phyloP scores from a whole-genome alignment of 2,113 vertebrate species.

The Cranoglanis bouderius region DNA sequence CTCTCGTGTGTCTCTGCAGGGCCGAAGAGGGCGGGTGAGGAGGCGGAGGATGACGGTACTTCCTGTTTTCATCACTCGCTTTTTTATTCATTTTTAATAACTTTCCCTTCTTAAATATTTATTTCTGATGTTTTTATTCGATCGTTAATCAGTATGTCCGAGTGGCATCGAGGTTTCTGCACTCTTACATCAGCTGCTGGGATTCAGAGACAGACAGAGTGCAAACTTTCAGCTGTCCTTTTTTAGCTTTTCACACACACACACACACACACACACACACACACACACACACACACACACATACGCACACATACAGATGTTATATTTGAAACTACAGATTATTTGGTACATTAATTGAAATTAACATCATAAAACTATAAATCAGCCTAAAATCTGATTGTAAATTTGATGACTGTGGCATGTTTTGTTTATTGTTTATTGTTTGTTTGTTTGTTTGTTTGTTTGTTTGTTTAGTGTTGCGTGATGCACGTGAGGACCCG shows the following conservation, averaged over 20 bases:
- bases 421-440: neutral
- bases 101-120: constrained; percentile 14
- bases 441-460: constrained; percentile 66
- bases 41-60: constrained; percentile 51
- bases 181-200: constrained; percentile 38
- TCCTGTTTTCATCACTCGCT: constrained; percentile 46
- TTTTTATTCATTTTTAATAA: constrained; percentile 26
- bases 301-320: neutral
- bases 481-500: constrained; percentile 85
- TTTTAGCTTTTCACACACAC: constrained; percentile 14
- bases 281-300: constrained; percentile 5
- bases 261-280: constrained; percentile 11
- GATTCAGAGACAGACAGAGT: neutral
- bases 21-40: constrained; percentile 46
- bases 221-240: constrained; percentile 5
- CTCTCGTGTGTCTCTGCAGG: constrained; percentile 13
- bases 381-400: neutral
- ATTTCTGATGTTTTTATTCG: constrained; percentile 16
- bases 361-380: neutral
- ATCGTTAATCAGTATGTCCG: neutral
- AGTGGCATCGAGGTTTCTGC: constrained; percentile 12
- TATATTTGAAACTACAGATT: neutral
- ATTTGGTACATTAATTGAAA: neutral
- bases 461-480: constrained; percentile 82
- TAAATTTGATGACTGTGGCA: neutral